Base-by-base conservation (phyloP, 1,140 invertebrate genomes). In the Plutomurus gul region DNA sequence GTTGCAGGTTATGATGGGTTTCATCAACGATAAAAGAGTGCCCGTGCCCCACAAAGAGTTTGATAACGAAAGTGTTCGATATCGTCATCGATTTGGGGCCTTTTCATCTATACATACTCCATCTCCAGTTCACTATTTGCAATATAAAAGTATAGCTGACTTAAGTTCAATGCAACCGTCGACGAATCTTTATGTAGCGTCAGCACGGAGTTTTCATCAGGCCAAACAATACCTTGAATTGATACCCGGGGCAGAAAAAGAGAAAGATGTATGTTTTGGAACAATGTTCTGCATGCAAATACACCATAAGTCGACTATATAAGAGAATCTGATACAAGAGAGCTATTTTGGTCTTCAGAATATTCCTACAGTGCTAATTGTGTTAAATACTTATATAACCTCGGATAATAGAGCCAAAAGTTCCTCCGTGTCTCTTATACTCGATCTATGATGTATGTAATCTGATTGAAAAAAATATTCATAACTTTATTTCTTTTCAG, bases 21-120 rank as follows among this genome's bases (percentile, higher is more conserved):
- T 95, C 79, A 88, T 89, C 47, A 87, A 92, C 83, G 92, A 93
- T 85, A 89, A 89, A 10, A 92, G 91, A 86, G 87, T 94, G 60
- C 90, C 89, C 82, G 91, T 94, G 82, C 93, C 94, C 0, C 89
- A 93, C 85, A 92, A 94, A 39, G 91, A 95, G 85, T 98, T 98
- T 88, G 96, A 98, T 87, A 95, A 92, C 85, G 97, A 99, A 87
- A 91, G 94, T 85, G 95, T 98, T 13, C 91, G 96, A 40, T 99
- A 97, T 86, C 95, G 97, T 85, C 96, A 98, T 81, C 91, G 97
- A 77, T 95, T 99, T 89, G 90, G 92, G 11, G 94, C 96, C 6
- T 96, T 99, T 85, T 91, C 91, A 22, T 90, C 91, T 30, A 89
- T 98, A 3, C 88, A 93, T n/a, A 94, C 94, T 0, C 96, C 96